Evolutionary conservation across 2,888 invertebrate species (phyloP), one percentile per base, ranked within the genome.

Genomic region (Euplexia lucipara): DNA sequence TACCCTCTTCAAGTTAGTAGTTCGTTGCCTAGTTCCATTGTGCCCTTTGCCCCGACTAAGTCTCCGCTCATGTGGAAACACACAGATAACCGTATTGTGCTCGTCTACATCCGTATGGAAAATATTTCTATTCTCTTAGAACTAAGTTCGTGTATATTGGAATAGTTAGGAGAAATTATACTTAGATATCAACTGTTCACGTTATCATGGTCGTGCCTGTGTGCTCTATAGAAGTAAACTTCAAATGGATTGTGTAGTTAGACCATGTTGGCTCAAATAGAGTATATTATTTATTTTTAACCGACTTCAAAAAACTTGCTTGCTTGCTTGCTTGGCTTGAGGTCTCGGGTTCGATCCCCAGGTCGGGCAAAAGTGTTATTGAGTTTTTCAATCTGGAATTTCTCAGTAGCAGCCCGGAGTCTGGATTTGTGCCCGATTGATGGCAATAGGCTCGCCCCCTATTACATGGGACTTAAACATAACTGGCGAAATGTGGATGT

Each of bases 21-120:
- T 18, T 42, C 34, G 26, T 34, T 58, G 53, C 62, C 47, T 68
- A 32, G 54, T 39, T 56, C 58, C 51, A 73, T 63, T 74, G 58
- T 63, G 58, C 74, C 74, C 69, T 72, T 67, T 68, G 52, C 47
- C 58, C 59, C 49, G n/a, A 32, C 59, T 20, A 56, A 51, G 20
- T 9, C 32, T 9, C 59, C 9, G 34, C 63, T 69, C 73, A 74
- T 59, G 73, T 58, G 74, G 69, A 73, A 74, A 57, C 37, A 35
- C 44, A 39, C 45, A 52, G 73, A 74, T 73, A 62, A 22, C 45
- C 45, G 54, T 56, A 69, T 63, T 74, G 69, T 63, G 22, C 44
- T 63, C 12, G 3, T 22, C 34, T n/a, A 63, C 26, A 56, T 44
- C 44, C 26, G 39, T 35, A 69, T 59, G 45, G 62, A 73, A 67